Evolutionary conservation across 2,888 invertebrate species (phyloP).

Genomic region (Zygaena filipendulae): DNA sequence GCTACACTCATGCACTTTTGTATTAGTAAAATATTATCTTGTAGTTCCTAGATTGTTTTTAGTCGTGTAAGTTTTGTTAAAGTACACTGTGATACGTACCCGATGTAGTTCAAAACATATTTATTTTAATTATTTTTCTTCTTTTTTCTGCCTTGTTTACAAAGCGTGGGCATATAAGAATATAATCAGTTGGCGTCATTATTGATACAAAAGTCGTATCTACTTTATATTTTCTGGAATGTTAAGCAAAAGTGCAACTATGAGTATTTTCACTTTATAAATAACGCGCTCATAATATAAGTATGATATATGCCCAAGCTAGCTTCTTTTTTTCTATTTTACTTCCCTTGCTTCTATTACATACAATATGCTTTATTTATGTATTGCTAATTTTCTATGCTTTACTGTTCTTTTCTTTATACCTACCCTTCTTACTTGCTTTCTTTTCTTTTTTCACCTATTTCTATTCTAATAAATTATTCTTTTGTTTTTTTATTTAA

Average conservation of each 20-base stretch:
- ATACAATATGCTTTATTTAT: too few species aligned
- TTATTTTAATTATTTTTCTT: slow-evolving; percentile 7
- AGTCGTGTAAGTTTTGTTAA: slow-evolving; percentile 30
- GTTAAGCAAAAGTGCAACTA: too few species aligned
- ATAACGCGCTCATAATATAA: too few species aligned
- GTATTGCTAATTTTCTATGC: slow-evolving; percentile 4
- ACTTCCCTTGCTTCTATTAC: slow-evolving; percentile 6
- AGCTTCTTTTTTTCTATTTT: slow-evolving; percentile 5
- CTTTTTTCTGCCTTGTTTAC: too few species aligned
- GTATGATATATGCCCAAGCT: too few species aligned
- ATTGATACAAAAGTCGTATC: too few species aligned
- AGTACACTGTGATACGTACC: slow-evolving; percentile 63
- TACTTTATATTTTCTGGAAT: too few species aligned
- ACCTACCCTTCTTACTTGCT: slow-evolving; percentile 3
- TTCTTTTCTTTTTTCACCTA: slow-evolving; percentile 1
- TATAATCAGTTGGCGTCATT: too few species aligned
- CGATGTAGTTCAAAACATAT: slow-evolving; percentile 30
- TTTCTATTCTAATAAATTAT: not conserved
- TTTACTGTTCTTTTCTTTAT: not conserved
- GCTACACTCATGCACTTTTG: slow-evolving; percentile 34
- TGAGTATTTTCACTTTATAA: too few species aligned
- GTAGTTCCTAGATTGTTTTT: slow-evolving; percentile 33
- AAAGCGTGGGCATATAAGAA: too few species aligned
- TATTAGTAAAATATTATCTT: too few species aligned
- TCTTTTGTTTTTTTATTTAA: not conserved